Evolutionary conservation across 64 coral and sea anemone species (phyloP).

Genomic region (Astreopora myriophthalma): DNA sequence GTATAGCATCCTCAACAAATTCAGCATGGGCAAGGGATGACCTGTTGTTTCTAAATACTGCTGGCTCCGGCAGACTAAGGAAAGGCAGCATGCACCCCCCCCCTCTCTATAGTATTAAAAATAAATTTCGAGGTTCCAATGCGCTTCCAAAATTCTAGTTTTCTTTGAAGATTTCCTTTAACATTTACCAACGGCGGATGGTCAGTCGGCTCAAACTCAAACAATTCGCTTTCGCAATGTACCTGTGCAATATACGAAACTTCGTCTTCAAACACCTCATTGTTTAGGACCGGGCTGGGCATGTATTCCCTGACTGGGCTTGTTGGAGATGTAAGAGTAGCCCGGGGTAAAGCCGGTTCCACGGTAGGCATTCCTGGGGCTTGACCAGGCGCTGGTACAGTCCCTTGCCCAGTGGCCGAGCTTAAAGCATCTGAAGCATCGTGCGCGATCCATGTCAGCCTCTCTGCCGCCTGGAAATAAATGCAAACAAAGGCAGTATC

Average conservation of each 20-base stretch:
- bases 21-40: neutral
- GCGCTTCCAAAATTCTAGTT: slow-evolving; percentile 22
- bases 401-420: neutral
- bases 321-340: neutral
- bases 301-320: neutral
- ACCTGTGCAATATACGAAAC: neutral
- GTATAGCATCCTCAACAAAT: slow-evolving; percentile 24
- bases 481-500: neutral
- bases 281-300: neutral
- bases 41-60: slow-evolving; percentile 19
- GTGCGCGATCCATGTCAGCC: neutral
- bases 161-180: neutral
- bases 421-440: neutral
- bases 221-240: neutral
- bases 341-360: neutral
- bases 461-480: neutral
- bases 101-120: slow-evolving; percentile 2
- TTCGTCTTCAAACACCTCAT: neutral
- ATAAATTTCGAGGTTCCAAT: neutral
- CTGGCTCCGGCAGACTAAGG: neutral
- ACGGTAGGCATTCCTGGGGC: neutral
- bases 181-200: neutral
- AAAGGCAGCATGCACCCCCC: slow-evolving; percentile 13
- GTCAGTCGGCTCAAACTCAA: neutral
- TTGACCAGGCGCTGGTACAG: neutral